These are phyloP conservation scores for Cheilinus undulatus DNA, from an alignment of 2,113 vertebrate genomes.

Conservation along the genomic window DNA sequence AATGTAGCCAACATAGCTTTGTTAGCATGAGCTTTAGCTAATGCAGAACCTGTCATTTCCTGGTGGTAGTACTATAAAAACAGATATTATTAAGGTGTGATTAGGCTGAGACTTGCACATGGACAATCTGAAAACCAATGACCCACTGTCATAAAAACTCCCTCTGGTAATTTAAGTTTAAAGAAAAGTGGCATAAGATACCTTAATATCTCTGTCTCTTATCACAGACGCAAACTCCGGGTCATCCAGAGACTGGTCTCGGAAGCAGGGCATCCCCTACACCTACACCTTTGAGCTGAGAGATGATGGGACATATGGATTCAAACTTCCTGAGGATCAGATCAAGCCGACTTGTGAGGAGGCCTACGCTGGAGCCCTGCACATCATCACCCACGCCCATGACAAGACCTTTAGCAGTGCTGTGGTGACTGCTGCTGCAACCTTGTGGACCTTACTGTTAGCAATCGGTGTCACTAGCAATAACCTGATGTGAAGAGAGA, in stretches of 20 bases:
- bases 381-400: slow-evolving; percentile 84
- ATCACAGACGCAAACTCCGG: slow-evolving; percentile 85
- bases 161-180: too few species aligned
- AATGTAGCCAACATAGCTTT: too few species aligned
- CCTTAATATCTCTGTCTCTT: neutral
- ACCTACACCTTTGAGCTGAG: slow-evolving; percentile 89
- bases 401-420: slow-evolving; percentile 75
- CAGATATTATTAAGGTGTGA: too few species aligned
- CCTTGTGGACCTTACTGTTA: slow-evolving; percentile 68
- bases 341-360: slow-evolving; percentile 90
- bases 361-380: slow-evolving; percentile 84
- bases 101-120: too few species aligned
- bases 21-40: too few species aligned
- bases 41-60: too few species aligned
- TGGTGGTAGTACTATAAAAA: too few species aligned
- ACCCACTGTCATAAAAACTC: too few species aligned
- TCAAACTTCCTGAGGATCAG: slow-evolving; percentile 84
- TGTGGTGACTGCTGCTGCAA: slow-evolving; percentile 16
- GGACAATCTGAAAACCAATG: too few species aligned
- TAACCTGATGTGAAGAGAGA: slow-evolving; percentile 44
- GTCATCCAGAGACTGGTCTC: slow-evolving; percentile 89
- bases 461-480: slow-evolving; percentile 49
- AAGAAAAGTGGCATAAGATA: neutral
- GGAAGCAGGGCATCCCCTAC: slow-evolving; percentile 84
- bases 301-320: slow-evolving; percentile 80